Percentiles rank a stretch among this genome's conserved stretches.
Evolutionary conservation across 2,113 vertebrate genomes (phyloP).

Genomic region (Paratilapia polleni): DNA sequence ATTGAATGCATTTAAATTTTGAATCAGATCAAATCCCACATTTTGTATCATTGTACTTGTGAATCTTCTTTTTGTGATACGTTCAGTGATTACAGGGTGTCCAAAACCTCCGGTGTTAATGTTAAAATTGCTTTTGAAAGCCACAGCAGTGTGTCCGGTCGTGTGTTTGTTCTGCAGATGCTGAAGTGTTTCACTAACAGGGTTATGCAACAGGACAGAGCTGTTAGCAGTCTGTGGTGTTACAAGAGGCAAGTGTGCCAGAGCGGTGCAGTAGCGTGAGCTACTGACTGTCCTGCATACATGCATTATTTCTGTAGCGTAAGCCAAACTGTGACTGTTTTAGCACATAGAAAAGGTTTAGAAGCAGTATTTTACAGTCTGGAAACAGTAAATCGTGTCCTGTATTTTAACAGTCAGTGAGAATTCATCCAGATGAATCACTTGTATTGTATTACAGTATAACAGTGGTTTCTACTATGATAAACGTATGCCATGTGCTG

Average conservation of each 20-base stretch:
- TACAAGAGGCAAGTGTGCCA: constrained; percentile 29
- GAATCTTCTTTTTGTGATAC: neutral
- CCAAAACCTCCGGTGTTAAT: neutral
- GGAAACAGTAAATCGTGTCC: neutral
- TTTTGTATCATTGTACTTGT: neutral
- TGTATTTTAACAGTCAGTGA: too few relatives aligned
- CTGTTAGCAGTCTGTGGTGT: constrained; percentile 29
- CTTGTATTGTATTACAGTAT: neutral
- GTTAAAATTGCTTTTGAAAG: constrained; percentile 24
- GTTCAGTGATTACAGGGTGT: neutral
- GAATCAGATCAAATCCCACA: neutral
- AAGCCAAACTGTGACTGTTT: neutral
- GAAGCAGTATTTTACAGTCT: neutral
- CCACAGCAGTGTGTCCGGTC: constrained; percentile 7
- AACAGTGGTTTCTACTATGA: neutral
- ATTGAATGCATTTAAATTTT: neutral
- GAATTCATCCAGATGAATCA: neutral
- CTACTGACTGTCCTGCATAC: neutral
- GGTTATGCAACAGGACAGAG: constrained; percentile 48
- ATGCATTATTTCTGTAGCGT: neutral
- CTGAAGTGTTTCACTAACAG: constrained; percentile 36
- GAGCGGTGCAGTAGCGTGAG: neutral
- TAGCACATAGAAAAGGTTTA: neutral
- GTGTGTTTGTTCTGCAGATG: constrained; percentile 26
- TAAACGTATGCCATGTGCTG: neutral